Evolutionary conservation across 2,797 vertebrate genomes (phyloP).

Genomic region (Poeciliopsis gracilis): DNA sequence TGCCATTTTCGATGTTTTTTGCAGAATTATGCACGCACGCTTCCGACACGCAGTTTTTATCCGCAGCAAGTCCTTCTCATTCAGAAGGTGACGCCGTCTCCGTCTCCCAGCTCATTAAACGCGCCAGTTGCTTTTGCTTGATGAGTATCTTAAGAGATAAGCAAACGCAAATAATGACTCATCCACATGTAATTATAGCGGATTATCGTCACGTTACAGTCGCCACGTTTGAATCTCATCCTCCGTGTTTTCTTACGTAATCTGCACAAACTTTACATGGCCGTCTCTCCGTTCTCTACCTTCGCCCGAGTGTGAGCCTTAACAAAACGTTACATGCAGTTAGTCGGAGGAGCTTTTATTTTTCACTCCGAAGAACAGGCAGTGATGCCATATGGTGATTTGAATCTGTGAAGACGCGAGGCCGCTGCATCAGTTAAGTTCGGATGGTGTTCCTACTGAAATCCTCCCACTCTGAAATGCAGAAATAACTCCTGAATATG

Average conservation of each 20-base stretch:
- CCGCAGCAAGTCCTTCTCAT: conserved; percentile 18
- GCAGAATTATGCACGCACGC: conserved; percentile 11
- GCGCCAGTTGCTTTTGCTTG: conserved; percentile 32
- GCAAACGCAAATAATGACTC: conserved; percentile 62
- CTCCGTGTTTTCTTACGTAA: conserved; percentile 60
- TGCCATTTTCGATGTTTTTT: background rate
- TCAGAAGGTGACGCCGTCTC: conserved; percentile 32
- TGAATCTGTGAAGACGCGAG: conserved; percentile 58
- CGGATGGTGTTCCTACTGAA: conserved; percentile 48
- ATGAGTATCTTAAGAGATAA: conserved; percentile 40
- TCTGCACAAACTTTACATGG: conserved; percentile 49
- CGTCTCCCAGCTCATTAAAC: conserved; percentile 59
- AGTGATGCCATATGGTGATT: conserved; percentile 68
- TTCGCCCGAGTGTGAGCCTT: conserved; percentile 58
- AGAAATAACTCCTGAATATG: conserved; percentile 61
- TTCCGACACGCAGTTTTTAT: conserved; percentile 20
- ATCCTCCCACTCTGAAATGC: conserved; percentile 51
- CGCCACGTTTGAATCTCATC: conserved; percentile 53
- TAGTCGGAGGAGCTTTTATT: conserved; percentile 61
- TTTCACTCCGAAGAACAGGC: conserved; percentile 42
- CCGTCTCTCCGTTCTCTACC: conserved; percentile 57
- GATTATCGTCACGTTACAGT: conserved; percentile 63
- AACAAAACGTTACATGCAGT: conserved; percentile 64
- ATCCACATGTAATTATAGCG: conserved; percentile 61
- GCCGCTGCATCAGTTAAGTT: conserved; percentile 64